These are phyloP conservation scores for Paedocypris sp. DNA, from an alignment of 2,113 vertebrate species.

Conservation along the genomic window DNA sequence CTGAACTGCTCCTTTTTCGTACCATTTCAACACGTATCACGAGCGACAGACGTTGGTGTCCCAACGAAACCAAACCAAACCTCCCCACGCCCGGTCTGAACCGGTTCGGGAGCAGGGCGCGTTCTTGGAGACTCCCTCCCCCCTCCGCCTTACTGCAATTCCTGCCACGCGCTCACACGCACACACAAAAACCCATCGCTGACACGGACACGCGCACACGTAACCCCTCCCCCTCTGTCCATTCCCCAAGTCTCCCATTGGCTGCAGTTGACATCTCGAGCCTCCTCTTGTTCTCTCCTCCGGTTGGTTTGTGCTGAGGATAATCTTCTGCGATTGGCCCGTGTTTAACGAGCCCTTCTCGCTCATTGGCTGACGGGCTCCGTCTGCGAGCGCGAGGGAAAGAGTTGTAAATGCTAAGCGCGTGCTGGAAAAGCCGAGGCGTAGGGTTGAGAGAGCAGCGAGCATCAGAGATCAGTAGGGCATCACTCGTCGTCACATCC, in stretches of 20 bases:
- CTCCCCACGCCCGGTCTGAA: slow-evolving; percentile 65
- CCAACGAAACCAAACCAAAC: slow-evolving; percentile 35
- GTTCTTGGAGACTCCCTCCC: slow-evolving; percentile 42
- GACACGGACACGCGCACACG: not conserved
- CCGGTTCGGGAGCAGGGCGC: slow-evolving; percentile 61
- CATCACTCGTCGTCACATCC: slow-evolving; percentile 30
- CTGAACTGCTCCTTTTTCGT: slow-evolving; percentile 33
- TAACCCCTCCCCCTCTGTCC: not conserved
- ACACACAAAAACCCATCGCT: slow-evolving; percentile 9
- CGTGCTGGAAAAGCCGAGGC: slow-evolving; percentile 39
- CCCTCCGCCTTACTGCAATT: not conserved
- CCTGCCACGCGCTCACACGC: slow-evolving; percentile 38
- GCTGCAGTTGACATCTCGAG: slow-evolving; percentile 29
- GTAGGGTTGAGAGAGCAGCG: slow-evolving; percentile 47
- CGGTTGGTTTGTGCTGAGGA: slow-evolving; percentile 25
- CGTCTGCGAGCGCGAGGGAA: slow-evolving; percentile 41
- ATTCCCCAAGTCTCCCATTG: slow-evolving; percentile 37
- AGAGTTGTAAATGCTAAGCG: slow-evolving; percentile 60
- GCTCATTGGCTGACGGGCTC: slow-evolving; percentile 41
- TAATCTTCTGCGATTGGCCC: slow-evolving; percentile 41
- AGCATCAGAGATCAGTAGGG: slow-evolving; percentile 51
- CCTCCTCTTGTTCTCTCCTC: slow-evolving; percentile 25
- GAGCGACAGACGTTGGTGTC: slow-evolving; percentile 36
- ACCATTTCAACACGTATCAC: slow-evolving; percentile 34
- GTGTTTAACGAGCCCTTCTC: slow-evolving; percentile 16